Evolutionary conservation across 2,113 vertebrate species (phyloP).

Genomic region (Chinchilla lanigera): DNA sequence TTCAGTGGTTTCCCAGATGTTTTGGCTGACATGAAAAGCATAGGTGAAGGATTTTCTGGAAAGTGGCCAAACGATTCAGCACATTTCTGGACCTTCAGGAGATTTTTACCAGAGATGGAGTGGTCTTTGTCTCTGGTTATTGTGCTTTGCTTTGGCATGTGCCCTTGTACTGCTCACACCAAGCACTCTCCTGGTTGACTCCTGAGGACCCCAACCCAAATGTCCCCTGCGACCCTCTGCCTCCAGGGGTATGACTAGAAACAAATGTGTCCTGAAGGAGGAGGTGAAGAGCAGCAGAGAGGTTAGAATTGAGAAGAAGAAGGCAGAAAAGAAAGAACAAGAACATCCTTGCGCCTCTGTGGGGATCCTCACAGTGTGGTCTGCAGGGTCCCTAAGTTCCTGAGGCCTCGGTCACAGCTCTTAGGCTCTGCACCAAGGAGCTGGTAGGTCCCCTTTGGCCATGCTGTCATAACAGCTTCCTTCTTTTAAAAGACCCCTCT

Average conservation of each 20-base stretch:
- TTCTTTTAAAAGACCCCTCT: too few species aligned
- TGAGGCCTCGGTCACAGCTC: too few species aligned
- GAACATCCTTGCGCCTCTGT: rapidly evolving
- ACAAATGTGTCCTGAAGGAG: not conserved
- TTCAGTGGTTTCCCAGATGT: not conserved
- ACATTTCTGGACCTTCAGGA: not conserved
- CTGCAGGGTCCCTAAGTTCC: rapidly evolving
- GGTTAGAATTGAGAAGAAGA: not conserved
- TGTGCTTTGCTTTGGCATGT: too few species aligned
- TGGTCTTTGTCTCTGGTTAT: too few species aligned
- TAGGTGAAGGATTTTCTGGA: not conserved
- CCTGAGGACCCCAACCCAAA: not conserved
- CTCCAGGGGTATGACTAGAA: not conserved
- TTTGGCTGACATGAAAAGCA: not conserved
- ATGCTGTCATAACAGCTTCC: rapidly evolving
- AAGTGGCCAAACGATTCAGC: not conserved
- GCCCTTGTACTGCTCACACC: too few species aligned
- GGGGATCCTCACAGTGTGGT: rapidly evolving
- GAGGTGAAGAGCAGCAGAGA: not conserved
- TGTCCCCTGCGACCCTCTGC: rapidly evolving
- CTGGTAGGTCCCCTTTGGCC: not conserved
- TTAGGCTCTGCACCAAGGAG: not conserved
- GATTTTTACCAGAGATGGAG: too few species aligned
- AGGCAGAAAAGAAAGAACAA: not conserved
- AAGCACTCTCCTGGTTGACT: not conserved